Evolutionary conservation across 1,140 invertebrate species (phyloP).

Genomic region (Cydia fagiglandana): DNA sequence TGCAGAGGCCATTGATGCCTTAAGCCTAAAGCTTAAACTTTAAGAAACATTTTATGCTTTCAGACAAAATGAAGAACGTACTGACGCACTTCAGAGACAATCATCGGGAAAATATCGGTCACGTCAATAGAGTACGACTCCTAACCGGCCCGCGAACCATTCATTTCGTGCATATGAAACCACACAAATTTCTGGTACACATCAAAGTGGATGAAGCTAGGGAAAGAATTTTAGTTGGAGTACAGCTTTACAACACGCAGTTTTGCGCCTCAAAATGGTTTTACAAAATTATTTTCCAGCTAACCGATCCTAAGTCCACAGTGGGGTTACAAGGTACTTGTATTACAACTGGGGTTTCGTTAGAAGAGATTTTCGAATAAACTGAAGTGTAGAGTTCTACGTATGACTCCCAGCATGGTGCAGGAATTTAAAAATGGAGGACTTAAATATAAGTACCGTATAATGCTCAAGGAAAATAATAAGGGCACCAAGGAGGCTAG

Average conservation of each 20-base stretch:
- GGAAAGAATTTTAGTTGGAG: slow-evolving; percentile 44
- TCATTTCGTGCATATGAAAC: slow-evolving; percentile 42
- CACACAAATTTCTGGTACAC: slow-evolving; percentile 53
- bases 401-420: neutral
- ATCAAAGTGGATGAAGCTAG: slow-evolving; percentile 41
- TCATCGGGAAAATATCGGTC: slow-evolving; percentile 44
- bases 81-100: slow-evolving; percentile 46
- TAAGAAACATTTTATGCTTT: slow-evolving; percentile 33
- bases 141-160: slow-evolving; percentile 37
- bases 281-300: slow-evolving; percentile 45
- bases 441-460: neutral
- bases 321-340: slow-evolving; percentile 51
- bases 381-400: neutral
- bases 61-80: slow-evolving; percentile 55
- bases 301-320: slow-evolving; percentile 40
- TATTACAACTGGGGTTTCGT: slow-evolving; percentile 26
- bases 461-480: neutral
- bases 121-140: slow-evolving; percentile 48
- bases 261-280: slow-evolving; percentile 54
- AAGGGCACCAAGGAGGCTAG: neutral
- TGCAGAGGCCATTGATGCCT: too few species aligned
- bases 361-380: slow-evolving; percentile 33
- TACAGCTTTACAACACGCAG: slow-evolving; percentile 50
- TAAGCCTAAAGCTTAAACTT: too few species aligned
- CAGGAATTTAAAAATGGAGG: neutral